phyloP scores from a whole-genome alignment of 1,140 invertebrate genomes.

The Heterodera carotae region DNA sequence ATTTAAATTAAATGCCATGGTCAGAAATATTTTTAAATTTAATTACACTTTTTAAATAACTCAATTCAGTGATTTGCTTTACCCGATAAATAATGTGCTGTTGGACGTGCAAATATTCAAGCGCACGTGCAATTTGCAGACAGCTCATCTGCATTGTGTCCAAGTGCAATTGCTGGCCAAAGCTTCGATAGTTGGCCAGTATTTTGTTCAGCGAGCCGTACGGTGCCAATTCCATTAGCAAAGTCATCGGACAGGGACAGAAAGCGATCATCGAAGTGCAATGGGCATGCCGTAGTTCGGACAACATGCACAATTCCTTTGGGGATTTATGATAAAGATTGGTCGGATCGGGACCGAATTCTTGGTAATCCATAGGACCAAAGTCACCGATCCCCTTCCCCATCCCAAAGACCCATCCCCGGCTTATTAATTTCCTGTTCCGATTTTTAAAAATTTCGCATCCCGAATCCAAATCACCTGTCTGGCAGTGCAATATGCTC shows the following conservation, averaged over 20 bases:
- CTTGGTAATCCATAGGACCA: neutral
- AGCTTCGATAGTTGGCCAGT: constrained; percentile 79
- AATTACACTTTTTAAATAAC: neutral
- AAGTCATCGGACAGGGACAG: constrained; percentile 81
- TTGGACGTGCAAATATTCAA: constrained; percentile 87
- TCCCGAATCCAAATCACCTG: constrained; percentile 73
- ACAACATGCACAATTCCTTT: constrained; percentile 76
- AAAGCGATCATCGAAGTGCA: constrained; percentile 85
- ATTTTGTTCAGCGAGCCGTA: constrained; percentile 82
- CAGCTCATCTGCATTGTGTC: constrained; percentile 82
- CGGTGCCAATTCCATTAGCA: constrained; percentile 87
- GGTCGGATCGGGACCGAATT: too few relatives aligned
- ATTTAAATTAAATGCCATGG: neutral
- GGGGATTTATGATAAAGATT: too few relatives aligned
- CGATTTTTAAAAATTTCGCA: too few relatives aligned
- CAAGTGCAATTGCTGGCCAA: constrained; percentile 78
- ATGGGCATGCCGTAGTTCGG: constrained; percentile 82
- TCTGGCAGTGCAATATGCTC: constrained; percentile 88
- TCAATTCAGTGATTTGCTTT: neutral
- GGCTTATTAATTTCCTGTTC: too few relatives aligned
- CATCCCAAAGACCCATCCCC: too few relatives aligned
- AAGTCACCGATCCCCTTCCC: too few relatives aligned
- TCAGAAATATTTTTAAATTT: neutral
- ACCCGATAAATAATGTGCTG: constrained; percentile 84
- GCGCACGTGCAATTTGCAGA: constrained; percentile 84